These are phyloP conservation scores for Oryzias curvinotus DNA, from an alignment of 2,113 vertebrate species.

Conservation along the genomic window DNA sequence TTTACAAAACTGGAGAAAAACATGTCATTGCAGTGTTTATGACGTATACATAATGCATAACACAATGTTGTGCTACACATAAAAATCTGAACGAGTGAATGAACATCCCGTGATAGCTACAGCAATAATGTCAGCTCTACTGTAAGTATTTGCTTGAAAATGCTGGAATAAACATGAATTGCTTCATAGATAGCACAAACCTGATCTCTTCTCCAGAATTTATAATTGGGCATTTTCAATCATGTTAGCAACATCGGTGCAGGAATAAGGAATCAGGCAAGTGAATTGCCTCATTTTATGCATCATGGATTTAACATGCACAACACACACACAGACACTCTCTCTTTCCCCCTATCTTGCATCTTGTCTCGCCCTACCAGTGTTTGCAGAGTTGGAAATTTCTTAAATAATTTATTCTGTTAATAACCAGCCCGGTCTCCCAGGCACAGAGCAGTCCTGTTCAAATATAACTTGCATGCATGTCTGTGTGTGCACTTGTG, in stretches of 20 bases:
- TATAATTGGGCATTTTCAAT: conserved; percentile 55
- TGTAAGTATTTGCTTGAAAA: conserved; percentile 12
- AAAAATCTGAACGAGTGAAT: too few species aligned
- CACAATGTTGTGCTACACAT: not conserved
- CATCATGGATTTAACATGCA: conserved; percentile 42
- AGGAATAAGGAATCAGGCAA: conserved; percentile 48
- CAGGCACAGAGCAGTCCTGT: conserved; percentile 61
- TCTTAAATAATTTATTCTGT: conserved; percentile 80
- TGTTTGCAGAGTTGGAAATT: conserved; percentile 75
- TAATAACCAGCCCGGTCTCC: conserved; percentile 75
- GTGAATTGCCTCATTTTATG: conserved; percentile 49
- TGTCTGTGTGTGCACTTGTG: conserved; percentile 25
- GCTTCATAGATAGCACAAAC: conserved; percentile 34
- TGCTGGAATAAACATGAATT: conserved; percentile 10
- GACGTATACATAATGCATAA: not conserved
- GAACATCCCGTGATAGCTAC: conserved; percentile 7
- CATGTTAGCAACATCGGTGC: conserved; percentile 52
- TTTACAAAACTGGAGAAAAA: not conserved
- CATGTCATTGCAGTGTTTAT: not conserved
- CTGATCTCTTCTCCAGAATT: conserved; percentile 20
- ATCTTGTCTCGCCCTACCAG: conserved; percentile 29
- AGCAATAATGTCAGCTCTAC: conserved; percentile 6
- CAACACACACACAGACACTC: not conserved
- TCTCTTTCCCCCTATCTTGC: conserved; percentile 8
- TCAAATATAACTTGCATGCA: conserved; percentile 65